phyloP scores from a whole-genome alignment of 2,888 invertebrate genomes.

The Rhagophthalmus giganteus region DNA sequence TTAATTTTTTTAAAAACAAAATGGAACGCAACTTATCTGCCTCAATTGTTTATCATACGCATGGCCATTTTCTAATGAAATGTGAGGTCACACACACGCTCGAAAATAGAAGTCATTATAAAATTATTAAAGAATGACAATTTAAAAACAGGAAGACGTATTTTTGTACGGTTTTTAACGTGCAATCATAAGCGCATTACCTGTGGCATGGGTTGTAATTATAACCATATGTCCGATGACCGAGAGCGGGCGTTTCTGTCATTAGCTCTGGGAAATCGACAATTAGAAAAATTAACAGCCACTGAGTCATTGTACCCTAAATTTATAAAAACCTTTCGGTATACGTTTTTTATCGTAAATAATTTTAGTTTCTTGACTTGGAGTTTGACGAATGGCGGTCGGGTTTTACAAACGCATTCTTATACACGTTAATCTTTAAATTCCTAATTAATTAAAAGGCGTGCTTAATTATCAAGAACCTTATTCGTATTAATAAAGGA shows the following conservation, averaged over 20 bases:
- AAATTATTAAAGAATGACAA: constrained; percentile 57
- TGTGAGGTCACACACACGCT: constrained; percentile 36
- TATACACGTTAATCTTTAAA: constrained; percentile 3
- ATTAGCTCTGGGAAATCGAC: constrained; percentile 47
- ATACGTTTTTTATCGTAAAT: constrained; percentile 10
- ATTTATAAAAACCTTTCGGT: constrained; percentile 4
- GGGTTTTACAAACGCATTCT: background rate
- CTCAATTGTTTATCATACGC: too few species aligned
- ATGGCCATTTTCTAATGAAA: constrained; percentile 32
- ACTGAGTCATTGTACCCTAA: constrained; percentile 31
- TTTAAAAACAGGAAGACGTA: constrained; percentile 56
- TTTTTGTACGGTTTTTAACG: constrained; percentile 56
- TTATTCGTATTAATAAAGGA: background rate
- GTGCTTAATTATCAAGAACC: constrained; percentile 8
- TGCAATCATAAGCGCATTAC: constrained; percentile 51
- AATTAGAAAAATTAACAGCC: constrained; percentile 49
- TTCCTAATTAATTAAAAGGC: constrained; percentile 16
- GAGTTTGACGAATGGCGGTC: constrained; percentile 6
- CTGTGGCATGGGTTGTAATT: constrained; percentile 52
- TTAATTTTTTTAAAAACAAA: too few species aligned
- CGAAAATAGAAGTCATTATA: constrained; percentile 44
- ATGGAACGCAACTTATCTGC: too few species aligned
- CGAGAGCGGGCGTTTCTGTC: constrained; percentile 43
- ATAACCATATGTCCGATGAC: constrained; percentile 53
- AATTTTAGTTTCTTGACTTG: constrained; percentile 13